A percentile compares a stretch with the other conserved stretches of the same genome.
Evolutionary conservation across 2,113 vertebrate genomes (phyloP).

Genomic region (Hippopotamus amphibius): DNA sequence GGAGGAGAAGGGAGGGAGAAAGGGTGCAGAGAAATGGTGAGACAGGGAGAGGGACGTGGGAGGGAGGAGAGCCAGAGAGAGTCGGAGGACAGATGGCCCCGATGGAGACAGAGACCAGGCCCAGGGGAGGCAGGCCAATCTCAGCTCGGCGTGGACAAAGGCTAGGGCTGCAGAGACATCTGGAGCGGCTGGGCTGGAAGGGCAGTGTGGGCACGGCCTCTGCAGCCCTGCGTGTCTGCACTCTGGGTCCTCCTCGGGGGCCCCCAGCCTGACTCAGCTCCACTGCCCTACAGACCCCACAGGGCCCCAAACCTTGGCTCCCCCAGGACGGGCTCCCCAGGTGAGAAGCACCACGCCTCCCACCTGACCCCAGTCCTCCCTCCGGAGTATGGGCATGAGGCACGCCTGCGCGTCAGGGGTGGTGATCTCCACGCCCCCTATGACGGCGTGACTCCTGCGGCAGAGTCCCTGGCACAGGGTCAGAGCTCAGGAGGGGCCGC

Average conservation of each 20-base stretch:
- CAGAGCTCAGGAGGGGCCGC: not conserved
- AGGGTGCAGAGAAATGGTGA: not conserved
- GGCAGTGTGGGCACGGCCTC: not conserved
- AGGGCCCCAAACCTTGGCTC: not conserved
- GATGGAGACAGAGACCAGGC: not conserved
- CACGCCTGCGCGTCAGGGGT: not conserved
- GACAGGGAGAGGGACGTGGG: rapidly evolving
- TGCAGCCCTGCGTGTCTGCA: not conserved
- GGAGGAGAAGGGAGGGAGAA: not conserved
- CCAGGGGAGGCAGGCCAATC: rapidly evolving
- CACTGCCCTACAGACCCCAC: rapidly evolving
- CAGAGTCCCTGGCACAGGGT: not conserved
- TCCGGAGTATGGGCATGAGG: not conserved
- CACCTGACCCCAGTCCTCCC: not conserved
- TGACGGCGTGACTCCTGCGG: rapidly evolving
- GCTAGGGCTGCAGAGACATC: not conserved
- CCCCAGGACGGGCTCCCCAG: not conserved
- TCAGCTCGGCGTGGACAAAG: not conserved
- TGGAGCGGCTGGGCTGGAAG: not conserved
- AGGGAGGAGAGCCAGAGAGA: not conserved
- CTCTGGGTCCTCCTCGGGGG: not conserved
- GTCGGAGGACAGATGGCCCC: not conserved
- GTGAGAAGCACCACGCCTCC: not conserved
- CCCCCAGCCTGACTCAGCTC: not conserved
- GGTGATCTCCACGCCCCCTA: not conserved